phyloP scores from a whole-genome alignment of 2,888 invertebrate genomes.

The Megalurothrips usitatus region DNA sequence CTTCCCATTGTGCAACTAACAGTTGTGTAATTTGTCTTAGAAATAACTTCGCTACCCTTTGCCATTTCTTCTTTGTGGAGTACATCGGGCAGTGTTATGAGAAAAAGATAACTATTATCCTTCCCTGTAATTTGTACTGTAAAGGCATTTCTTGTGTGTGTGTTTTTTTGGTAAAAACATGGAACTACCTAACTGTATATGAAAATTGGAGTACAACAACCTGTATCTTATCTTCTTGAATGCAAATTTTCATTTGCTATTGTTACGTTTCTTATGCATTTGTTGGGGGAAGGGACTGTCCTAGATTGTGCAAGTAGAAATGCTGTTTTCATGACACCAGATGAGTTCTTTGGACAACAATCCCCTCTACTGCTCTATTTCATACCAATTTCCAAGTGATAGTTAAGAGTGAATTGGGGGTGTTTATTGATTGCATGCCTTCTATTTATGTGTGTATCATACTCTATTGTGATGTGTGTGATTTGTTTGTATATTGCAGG shows the following conservation, averaged over 20 bases:
- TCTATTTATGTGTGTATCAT: not conserved
- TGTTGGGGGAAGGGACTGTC: too few relatives aligned
- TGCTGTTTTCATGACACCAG: not conserved
- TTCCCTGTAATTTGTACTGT: not conserved
- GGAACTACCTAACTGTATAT: not conserved
- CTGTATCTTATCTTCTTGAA: too few relatives aligned
- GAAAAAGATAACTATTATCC: not conserved
- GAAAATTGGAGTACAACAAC: not conserved
- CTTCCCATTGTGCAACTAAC: too few relatives aligned
- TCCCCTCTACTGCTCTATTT: not conserved
- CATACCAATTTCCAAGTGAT: conserved; percentile 11
- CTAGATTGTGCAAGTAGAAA: not conserved
- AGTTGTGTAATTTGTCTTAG: too few relatives aligned
- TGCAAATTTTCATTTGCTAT: too few relatives aligned
- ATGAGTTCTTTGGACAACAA: not conserved
- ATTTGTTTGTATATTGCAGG: conserved; percentile 17
- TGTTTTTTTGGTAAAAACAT: not conserved
- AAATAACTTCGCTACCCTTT: not conserved
- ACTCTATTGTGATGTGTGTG: conserved; percentile 4
- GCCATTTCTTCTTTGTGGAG: too few relatives aligned
- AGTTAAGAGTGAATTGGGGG: not conserved
- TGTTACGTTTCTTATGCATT: too few relatives aligned
- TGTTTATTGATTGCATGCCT: not conserved
- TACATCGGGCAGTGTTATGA: too few relatives aligned
- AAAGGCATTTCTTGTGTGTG: not conserved